These are phyloP conservation scores for Nomada goodeniana DNA, from an alignment of 2,888 invertebrate genomes.

Conservation along the genomic window DNA sequence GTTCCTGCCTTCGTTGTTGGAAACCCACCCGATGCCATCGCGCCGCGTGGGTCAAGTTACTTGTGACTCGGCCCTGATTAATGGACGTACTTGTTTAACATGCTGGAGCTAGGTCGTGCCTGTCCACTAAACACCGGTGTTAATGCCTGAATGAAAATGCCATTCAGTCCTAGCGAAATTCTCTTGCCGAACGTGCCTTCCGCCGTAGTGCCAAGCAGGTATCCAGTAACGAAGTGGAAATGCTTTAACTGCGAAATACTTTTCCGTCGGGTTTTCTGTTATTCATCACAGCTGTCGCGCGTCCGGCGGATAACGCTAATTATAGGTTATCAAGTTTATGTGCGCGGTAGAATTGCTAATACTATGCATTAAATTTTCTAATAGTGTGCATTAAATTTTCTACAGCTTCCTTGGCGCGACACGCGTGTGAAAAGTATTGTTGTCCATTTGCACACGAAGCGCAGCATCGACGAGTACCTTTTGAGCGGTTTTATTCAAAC, in stretches of 20 bases:
- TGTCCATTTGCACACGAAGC: too few species aligned
- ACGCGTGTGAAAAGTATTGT: too few species aligned
- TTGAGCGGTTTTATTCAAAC: not conserved
- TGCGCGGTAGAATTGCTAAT: too few species aligned
- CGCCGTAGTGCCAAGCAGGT: slow-evolving; percentile 10
- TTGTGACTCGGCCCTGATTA: slow-evolving; percentile 79
- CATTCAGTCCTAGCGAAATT: slow-evolving; percentile 52
- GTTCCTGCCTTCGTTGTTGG: slow-evolving; percentile 67
- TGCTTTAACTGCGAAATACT: not conserved
- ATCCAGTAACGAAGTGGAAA: slow-evolving; percentile 19
- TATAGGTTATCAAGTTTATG: not conserved
- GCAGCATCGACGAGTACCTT: too few species aligned
- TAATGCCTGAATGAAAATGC: slow-evolving; percentile 77
- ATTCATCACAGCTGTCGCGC: not conserved
- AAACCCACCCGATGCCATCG: slow-evolving; percentile 75
- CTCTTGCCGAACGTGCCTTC: slow-evolving; percentile 44
- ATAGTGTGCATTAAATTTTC: too few species aligned
- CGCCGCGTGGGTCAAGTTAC: slow-evolving; percentile 76
- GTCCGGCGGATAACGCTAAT: not conserved
- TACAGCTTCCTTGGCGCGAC: too few species aligned
- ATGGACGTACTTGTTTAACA: slow-evolving; percentile 81
- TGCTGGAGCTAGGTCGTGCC: slow-evolving; percentile 74
- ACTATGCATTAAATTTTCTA: too few species aligned
- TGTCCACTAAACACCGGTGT: slow-evolving; percentile 79
- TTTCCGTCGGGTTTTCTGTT: not conserved